Conservation (phyloP, 2,113 vertebrate genomes). For the Amphiprion ocellaris region DNA sequence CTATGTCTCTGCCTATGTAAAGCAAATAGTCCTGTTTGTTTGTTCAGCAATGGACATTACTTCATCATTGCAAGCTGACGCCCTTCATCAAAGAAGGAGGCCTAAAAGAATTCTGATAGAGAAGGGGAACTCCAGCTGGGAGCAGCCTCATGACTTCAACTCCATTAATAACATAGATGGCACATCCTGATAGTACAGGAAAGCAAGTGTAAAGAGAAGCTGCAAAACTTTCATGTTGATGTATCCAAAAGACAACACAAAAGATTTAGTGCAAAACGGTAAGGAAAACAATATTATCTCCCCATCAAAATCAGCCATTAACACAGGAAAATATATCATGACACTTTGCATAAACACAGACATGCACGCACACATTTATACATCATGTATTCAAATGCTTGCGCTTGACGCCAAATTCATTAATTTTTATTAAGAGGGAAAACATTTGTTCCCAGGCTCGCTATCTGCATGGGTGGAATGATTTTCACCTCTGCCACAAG, state of each 20-base stretch:
- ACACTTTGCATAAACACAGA: conserved; percentile 40
- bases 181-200: conserved; percentile 30
- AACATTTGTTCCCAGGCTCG: conserved; percentile 92
- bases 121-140: conserved; percentile 74
- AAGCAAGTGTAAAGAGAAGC: background rate
- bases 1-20: conserved; percentile 35
- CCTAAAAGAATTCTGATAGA: conserved; percentile 50
- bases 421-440: conserved; percentile 98
- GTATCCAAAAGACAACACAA: conserved; percentile 28
- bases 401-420: conserved; percentile 91
- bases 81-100: conserved; percentile 71
- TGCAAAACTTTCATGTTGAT: conserved; percentile 21
- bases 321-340: conserved; percentile 27
- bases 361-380: conserved; percentile 16
- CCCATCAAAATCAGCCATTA: conserved; percentile 29
- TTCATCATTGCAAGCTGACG: conserved; percentile 70
- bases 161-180: conserved; percentile 51
- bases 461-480: conserved; percentile 98
- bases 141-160: conserved; percentile 42
- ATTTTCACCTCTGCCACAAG: conserved; percentile 99
- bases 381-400: conserved; percentile 49
- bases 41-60: conserved; percentile 72
- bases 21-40: conserved; percentile 70
- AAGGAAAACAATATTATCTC: conserved; percentile 52
- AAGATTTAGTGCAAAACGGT: conserved; percentile 41